These are phyloP conservation scores for Eucidaris tribuloides DNA, from an alignment of 35 echinoderm and acorn worm genomes.

Conservation along the genomic window DNA sequence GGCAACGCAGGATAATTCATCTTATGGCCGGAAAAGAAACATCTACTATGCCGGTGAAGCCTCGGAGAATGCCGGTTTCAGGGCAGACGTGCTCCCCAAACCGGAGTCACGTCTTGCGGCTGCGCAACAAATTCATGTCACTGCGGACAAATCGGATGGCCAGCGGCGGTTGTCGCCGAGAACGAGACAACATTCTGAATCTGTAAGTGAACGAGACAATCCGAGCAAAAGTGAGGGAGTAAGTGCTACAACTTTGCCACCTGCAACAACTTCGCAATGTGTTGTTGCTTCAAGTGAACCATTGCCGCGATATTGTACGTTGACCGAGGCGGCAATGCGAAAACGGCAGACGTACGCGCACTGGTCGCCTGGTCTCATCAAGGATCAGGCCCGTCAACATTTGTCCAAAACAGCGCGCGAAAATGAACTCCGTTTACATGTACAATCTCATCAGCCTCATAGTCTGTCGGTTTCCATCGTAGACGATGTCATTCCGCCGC, in stretches of 20 bases:
- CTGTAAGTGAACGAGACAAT: neutral
- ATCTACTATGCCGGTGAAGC: constrained; percentile 64
- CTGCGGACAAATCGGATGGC: neutral
- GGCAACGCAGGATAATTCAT: constrained; percentile 7
- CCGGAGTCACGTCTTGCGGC: neutral
- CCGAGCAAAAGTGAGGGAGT: neutral
- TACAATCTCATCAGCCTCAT: too few relatives aligned
- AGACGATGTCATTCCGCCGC: neutral
- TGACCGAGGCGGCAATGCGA: neutral
- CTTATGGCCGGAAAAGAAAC: constrained; percentile 32
- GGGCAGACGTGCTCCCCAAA: neutral
- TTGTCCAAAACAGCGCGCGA: neutral
- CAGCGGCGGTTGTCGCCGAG: neutral
- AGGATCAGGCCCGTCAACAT: neutral
- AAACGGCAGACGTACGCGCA: neutral
- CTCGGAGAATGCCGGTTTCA: neutral
- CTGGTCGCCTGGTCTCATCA: neutral
- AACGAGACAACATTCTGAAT: neutral
- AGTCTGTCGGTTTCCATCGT: too few relatives aligned
- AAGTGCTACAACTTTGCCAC: neutral
- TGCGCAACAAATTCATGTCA: neutral
- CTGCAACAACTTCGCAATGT: neutral
- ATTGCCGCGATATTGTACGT: constrained; percentile 3
- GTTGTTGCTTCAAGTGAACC: neutral
- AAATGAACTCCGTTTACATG: neutral